Conservation (phyloP, 1,140 invertebrate genomes). For the Drosophila jambulina region DNA sequence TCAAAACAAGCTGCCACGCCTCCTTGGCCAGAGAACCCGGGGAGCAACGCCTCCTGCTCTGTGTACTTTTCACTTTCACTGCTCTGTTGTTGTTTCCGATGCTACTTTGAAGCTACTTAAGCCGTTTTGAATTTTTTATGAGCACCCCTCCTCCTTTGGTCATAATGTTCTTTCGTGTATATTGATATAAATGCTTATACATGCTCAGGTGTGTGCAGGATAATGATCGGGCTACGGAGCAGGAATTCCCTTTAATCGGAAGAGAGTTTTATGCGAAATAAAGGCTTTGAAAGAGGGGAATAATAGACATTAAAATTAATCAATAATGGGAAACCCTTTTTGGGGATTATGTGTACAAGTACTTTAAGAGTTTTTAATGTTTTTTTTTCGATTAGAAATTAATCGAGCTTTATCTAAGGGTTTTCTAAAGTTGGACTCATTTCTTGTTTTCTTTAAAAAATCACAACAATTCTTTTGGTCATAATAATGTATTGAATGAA, state of each 20-base stretch:
- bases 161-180: conserved; percentile 70
- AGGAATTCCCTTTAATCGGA: neutral
- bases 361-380: neutral
- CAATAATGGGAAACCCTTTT: conserved; percentile 3
- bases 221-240: conserved; percentile 1
- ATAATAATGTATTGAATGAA: neutral
- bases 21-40: neutral
- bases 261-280: conserved; percentile 10
- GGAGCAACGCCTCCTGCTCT: conserved; percentile 18
- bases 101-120: conserved; percentile 79
- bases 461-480: too few relatives aligned
- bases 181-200: conserved; percentile 75
- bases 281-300: neutral
- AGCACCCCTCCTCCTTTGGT: conserved; percentile 51
- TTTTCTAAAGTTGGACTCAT: neutral
- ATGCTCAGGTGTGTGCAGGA: conserved; percentile 25
- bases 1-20: conserved; percentile 45
- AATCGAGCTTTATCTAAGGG: neutral
- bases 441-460: neutral
- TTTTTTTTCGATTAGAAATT: neutral
- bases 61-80: conserved; percentile 67
- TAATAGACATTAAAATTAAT: conserved; percentile 2
- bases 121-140: conserved; percentile 81
- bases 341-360: neutral
- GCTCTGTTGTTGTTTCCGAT: conserved; percentile 28